Percentiles rank a stretch among this genome's conserved stretches.
Conservation (phyloP, 1,140 invertebrate genomes). For the Lysiphlebus fabarum region DNA sequence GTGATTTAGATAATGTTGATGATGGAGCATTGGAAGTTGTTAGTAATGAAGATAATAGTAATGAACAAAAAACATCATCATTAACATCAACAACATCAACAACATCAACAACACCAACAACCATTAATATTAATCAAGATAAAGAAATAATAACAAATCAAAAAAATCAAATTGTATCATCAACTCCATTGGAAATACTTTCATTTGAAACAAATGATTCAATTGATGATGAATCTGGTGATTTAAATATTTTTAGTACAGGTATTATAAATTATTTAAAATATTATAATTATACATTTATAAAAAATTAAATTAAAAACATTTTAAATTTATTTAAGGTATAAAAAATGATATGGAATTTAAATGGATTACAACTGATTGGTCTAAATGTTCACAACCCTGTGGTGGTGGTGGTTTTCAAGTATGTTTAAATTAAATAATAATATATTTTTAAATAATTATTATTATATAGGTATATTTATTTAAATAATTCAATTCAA, state of each 20-base stretch:
- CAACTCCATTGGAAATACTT: slow-evolving; percentile 2
- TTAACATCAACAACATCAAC: slow-evolving; percentile 14
- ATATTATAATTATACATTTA: too few species aligned
- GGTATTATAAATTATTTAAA: slow-evolving; percentile 29
- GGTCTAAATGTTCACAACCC: slow-evolving; percentile 81
- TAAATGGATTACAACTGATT: slow-evolving; percentile 77
- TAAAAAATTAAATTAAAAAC: too few species aligned
- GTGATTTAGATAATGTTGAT: slow-evolving; percentile 31
- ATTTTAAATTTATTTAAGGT: too few species aligned
- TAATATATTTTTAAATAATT: too few species aligned
- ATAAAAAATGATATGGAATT: slow-evolving; percentile 62
- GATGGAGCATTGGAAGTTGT: slow-evolving; percentile 22
- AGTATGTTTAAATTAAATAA: too few species aligned
- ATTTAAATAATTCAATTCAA: too few species aligned
- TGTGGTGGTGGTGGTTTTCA: slow-evolving; percentile 77
- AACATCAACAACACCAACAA: not conserved
- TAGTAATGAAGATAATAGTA: slow-evolving; percentile 19
- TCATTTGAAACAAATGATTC: slow-evolving; percentile 18
- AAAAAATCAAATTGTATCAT: slow-evolving; percentile 10
- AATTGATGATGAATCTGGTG: slow-evolving; percentile 22
- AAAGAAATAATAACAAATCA: not conserved
- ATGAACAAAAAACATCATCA: too few species aligned
- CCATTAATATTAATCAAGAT: too few species aligned
- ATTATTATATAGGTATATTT: too few species aligned
- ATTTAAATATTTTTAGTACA: slow-evolving; percentile 36